These are phyloP conservation scores for Heterotis niloticus DNA, from an alignment of 2,113 vertebrate genomes.

Conservation along the genomic window DNA sequence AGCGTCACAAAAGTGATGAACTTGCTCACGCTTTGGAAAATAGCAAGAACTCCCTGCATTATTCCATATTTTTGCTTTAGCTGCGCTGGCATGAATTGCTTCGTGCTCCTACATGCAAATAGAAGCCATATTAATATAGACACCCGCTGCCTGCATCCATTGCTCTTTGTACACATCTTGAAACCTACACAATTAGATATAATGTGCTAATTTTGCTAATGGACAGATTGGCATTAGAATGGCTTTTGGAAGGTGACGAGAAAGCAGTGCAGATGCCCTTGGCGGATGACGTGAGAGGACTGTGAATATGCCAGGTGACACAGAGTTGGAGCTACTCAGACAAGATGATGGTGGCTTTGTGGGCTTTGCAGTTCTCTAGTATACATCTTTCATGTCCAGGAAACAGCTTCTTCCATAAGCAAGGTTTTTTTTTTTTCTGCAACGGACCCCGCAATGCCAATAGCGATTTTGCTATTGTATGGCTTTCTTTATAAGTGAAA, in stretches of 20 bases:
- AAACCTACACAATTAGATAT: conserved; percentile 36
- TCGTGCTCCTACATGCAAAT: background rate
- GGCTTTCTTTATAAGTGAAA: conserved; percentile 13
- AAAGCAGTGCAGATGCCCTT: conserved; percentile 49
- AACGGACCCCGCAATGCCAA: conserved; percentile 39
- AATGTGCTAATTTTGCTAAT: conserved; percentile 65
- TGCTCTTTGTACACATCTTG: conserved; percentile 6
- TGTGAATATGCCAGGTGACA: conserved; percentile 21
- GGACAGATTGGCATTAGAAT: conserved; percentile 53
- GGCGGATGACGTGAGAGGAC: conserved; percentile 49
- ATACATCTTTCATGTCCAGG: background rate
- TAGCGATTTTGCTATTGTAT: conserved; percentile 33
- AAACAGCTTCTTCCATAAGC: background rate
- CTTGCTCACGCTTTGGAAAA: background rate
- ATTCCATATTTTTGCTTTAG: too few species aligned
- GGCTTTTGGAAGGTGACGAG: conserved; percentile 28
- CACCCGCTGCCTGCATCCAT: background rate
- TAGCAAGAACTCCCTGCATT: background rate
- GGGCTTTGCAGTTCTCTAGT: background rate
- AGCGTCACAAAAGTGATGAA: background rate
- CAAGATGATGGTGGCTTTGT: background rate
- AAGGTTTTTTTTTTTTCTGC: background rate
- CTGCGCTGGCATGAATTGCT: too few species aligned
- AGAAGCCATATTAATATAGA: background rate
- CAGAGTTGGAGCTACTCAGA: background rate